Conservation (phyloP, 92 coral and sea anemone species). For the Zoanthus gigantus region DNA sequence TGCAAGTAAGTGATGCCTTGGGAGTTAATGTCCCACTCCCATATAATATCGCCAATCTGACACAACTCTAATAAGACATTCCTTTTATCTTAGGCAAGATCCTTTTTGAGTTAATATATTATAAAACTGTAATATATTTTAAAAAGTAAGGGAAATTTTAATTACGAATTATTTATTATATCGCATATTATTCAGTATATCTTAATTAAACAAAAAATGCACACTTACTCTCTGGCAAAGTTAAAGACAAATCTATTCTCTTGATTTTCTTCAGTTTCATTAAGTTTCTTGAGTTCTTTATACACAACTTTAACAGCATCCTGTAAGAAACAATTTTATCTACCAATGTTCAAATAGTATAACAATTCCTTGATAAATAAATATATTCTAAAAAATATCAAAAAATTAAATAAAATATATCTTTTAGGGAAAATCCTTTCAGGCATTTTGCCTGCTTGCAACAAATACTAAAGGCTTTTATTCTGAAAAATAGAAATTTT, state of each 20-base stretch:
- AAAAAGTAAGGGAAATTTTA: background rate
- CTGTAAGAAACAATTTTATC: background rate
- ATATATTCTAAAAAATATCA: background rate
- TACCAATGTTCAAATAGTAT: slow-evolving; percentile 1
- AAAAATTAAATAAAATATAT: too few relatives aligned
- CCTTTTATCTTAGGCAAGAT: too few relatives aligned
- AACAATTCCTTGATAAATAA: background rate
- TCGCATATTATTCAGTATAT: background rate
- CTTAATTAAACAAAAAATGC: background rate
- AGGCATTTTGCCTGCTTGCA: background rate
- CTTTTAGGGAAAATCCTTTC: background rate
- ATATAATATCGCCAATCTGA: too few relatives aligned
- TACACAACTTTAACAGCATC: slow-evolving; percentile 25
- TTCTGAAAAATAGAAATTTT: background rate
- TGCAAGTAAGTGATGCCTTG: too few relatives aligned
- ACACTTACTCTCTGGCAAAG: slow-evolving; percentile 6
- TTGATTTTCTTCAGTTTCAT: slow-evolving; percentile 26
- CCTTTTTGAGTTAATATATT: too few relatives aligned
- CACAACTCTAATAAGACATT: too few relatives aligned
- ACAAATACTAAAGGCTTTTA: background rate
- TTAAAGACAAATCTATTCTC: background rate
- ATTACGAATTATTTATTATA: background rate
- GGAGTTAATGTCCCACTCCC: too few relatives aligned
- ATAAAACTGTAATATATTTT: background rate
- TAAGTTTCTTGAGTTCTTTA: slow-evolving; percentile 26